phyloP scores from a whole-genome alignment of 2,113 vertebrate species.

The Astatotilapia flaviijosephi region DNA sequence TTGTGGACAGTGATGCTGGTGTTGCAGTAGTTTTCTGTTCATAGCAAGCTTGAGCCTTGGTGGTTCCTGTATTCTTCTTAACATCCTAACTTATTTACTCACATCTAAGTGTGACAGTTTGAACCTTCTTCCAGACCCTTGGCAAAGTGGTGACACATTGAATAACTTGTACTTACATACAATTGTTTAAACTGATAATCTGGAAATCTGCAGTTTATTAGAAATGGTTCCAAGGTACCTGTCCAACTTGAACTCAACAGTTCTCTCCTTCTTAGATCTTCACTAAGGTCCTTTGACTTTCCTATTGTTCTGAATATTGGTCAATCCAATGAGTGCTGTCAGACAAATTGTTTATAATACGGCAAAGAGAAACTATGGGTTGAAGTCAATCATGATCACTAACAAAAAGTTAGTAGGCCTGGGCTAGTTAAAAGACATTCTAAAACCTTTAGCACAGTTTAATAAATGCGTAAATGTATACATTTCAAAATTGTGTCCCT shows the following conservation, averaged over 20 bases:
- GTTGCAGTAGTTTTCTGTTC: not conserved
- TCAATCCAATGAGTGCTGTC: not conserved
- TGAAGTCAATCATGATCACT: not conserved
- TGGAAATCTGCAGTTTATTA: not conserved
- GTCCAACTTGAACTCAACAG: not conserved
- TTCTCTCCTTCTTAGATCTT: not conserved
- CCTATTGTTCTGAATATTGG: not conserved
- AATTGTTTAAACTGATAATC: not conserved
- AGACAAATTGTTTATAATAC: not conserved
- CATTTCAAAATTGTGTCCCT: not conserved
- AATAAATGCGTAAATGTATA: not conserved
- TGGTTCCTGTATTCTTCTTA: not conserved
- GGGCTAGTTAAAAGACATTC: not conserved
- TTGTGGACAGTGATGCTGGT: not conserved
- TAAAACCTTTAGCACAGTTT: not conserved
- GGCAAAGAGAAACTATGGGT: not conserved
- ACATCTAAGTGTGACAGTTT: not conserved
- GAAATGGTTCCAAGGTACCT: not conserved
- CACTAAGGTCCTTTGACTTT: not conserved
- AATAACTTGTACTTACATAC: not conserved
- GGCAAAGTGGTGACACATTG: not conserved
- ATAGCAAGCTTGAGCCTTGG: not conserved
- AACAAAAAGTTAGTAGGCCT: not conserved
- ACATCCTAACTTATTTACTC: not conserved
- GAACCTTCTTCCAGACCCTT: not conserved